Conservation (phyloP, 2,113 vertebrate genomes). For the Oncorhynchus masou region DNA sequence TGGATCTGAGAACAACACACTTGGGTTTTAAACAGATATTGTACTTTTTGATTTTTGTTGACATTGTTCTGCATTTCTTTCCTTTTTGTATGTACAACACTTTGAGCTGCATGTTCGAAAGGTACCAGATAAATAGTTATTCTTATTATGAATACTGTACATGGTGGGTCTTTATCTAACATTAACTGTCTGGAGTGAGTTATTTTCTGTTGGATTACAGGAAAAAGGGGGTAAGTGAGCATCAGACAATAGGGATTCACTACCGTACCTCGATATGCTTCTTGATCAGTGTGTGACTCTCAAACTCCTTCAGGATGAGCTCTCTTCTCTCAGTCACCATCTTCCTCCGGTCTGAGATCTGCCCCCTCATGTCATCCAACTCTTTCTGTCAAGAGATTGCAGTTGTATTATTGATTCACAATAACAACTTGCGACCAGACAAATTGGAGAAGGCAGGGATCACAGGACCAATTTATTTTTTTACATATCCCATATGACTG, state of each 20-base stretch:
- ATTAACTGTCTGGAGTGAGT: background rate
- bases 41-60: too few species aligned
- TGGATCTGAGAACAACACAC: conserved; percentile 59
- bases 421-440: background rate
- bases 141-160: too few species aligned
- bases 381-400: conserved; percentile 47
- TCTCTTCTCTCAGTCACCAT: conserved; percentile 32
- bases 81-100: too few species aligned
- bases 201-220: background rate
- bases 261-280: conserved; percentile 62
- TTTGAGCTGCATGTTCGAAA: too few species aligned
- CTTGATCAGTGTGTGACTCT: conserved; percentile 51
- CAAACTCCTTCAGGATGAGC: conserved; percentile 43
- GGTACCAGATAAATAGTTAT: too few species aligned
- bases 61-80: too few species aligned
- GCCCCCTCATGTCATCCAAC: conserved; percentile 38
- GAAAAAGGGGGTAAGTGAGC: background rate
- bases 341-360: conserved; percentile 35
- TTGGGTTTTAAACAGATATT: background rate
- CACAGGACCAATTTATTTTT: too few species aligned
- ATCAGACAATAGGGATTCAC: background rate
- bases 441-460: too few species aligned
- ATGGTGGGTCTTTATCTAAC: background rate
- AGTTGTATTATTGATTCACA: background rate
- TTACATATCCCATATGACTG: too few species aligned